These are phyloP conservation scores for Pollenia angustigena DNA, from an alignment of 2,888 invertebrate species.

Conservation along the genomic window DNA sequence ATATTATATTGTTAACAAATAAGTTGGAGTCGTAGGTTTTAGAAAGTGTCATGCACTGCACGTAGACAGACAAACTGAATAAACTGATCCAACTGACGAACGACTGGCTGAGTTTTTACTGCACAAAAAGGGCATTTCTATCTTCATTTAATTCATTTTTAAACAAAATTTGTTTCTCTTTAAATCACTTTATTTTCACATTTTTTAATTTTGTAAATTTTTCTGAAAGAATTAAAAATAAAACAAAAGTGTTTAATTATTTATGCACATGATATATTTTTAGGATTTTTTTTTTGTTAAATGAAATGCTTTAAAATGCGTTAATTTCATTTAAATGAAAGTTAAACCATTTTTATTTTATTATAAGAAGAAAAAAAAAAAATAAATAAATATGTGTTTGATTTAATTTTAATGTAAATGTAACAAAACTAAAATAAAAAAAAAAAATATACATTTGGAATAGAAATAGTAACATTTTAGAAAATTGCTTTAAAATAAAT, in stretches of 20 bases:
- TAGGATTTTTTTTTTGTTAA: background rate
- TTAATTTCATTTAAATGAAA: slow-evolving; percentile 65
- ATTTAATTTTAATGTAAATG: slow-evolving; percentile 37
- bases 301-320: slow-evolving; percentile 66
- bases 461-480: background rate
- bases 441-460: background rate
- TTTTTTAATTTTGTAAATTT: background rate
- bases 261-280: slow-evolving; percentile 53
- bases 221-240: background rate
- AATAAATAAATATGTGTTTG: slow-evolving; percentile 20
- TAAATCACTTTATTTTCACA: slow-evolving; percentile 9
- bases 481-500: background rate
- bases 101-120: background rate
- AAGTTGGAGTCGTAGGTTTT: slow-evolving; percentile 34
- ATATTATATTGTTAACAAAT: slow-evolving; percentile 8
- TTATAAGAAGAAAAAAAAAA: background rate
- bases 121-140: slow-evolving; percentile 63
- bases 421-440: slow-evolving; percentile 7
- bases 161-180: background rate
- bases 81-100: background rate
- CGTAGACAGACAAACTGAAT: slow-evolving; percentile 10
- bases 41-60: slow-evolving; percentile 66
- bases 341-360: slow-evolving; percentile 11
- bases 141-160: slow-evolving; percentile 2
- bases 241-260: slow-evolving; percentile 47